Conservation (phyloP, 2,797 vertebrate species). For the Chelmon rostratus region DNA sequence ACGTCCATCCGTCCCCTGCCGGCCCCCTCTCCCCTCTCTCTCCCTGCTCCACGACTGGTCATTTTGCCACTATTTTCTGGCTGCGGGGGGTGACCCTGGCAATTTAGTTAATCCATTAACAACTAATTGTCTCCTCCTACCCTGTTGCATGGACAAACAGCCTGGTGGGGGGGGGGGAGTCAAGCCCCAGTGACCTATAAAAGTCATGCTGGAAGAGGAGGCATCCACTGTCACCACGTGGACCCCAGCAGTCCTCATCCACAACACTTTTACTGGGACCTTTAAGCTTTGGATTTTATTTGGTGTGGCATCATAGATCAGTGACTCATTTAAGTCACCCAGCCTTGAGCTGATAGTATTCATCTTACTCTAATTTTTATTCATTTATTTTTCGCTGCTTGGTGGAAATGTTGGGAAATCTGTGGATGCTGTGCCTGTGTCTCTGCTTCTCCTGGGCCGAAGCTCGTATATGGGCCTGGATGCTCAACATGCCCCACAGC, state of each 20-base stretch:
- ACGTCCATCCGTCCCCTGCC: constrained; percentile 55
- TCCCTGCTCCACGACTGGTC: constrained; percentile 72
- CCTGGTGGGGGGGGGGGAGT: constrained; percentile 51
- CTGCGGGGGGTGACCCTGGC: constrained; percentile 77
- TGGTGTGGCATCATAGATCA: not conserved
- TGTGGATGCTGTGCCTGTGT: constrained; percentile 72
- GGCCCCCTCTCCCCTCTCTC: constrained; percentile 43
- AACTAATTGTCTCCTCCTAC: constrained; percentile 88
- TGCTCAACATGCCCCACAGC: constrained; percentile 88
- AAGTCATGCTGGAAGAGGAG: constrained; percentile 59
- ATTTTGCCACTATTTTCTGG: constrained; percentile 77
- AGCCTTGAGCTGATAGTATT: not conserved
- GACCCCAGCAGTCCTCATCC: constrained; percentile 23
- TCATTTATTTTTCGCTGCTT: not conserved
- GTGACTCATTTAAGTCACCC: not conserved
- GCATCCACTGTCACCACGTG: constrained; percentile 43
- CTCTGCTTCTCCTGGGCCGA: constrained; percentile 70
- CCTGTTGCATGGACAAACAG: constrained; percentile 83
- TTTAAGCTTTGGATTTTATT: not conserved
- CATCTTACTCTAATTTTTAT: not conserved
- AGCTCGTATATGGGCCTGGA: constrained; percentile 88
- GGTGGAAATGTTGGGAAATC: constrained; percentile 69
- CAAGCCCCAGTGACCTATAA: constrained; percentile 75
- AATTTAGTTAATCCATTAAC: constrained; percentile 88
- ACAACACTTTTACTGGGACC: constrained; percentile 20